Base-by-base conservation (phyloP, 1,140 invertebrate genomes). In the Chrysopa pallens region DNA sequence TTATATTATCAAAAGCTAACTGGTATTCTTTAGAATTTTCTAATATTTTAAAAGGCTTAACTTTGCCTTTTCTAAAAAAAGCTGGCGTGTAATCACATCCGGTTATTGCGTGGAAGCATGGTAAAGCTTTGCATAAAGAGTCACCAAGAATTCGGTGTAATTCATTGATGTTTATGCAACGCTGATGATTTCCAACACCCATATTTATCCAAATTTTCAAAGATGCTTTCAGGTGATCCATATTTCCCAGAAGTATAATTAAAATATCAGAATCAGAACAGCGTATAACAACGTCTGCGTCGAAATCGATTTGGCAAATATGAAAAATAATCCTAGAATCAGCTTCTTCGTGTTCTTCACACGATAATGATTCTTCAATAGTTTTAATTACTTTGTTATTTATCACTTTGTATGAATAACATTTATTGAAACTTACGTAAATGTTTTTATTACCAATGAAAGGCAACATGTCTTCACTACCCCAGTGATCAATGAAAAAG, bases 321-420 rank as follows among this genome's bases (percentile, higher is more conserved):
- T 56, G 55, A 47, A 49, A 54, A 40, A 54, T 47, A 42, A 54
- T 55, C 48, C 52, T 48, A 27, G 54, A 47, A 44, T 54, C 52
- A 7, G 51, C 50, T 52, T 58, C 54, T 54, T 59, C 53, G 38
- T 59, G 55, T 23, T 23, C 17, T 23, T 23, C 17, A 23, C 17
- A 23, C 5, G 17, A 23, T 5, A 23, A 23, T 23, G 27, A 40
- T 14, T 42, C 39, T 9, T 40, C 43, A 43, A 54, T 33, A 36
- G n/a, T 49, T 41, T 36, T 42, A 15, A 42, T 28, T 17, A 57
- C 43, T 43, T 44, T 48, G 8, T 38, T 35, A 38, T 47, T 45
- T 8, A 46, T 28, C 14, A 46, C 46, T 38, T 29, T 41, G 31
- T 44, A 52, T 44, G 29, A 39, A 23, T 23, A 23, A 5, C 17